Percentiles rank a stretch among this genome's conserved stretches.
phyloP scores from a whole-genome alignment of 2,797 vertebrate genomes.

The Neoniphon sammara region DNA sequence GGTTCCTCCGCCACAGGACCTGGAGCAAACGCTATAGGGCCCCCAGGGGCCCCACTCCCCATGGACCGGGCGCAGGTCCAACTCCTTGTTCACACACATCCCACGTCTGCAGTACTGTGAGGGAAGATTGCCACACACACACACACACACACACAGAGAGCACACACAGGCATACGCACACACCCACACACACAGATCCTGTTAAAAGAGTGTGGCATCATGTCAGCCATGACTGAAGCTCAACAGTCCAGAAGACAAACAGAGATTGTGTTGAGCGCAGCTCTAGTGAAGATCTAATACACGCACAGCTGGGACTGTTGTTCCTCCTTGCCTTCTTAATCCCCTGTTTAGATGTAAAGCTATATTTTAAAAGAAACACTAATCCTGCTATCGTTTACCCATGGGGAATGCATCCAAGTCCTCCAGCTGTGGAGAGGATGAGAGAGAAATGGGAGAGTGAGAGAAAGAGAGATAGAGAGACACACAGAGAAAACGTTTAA shows the following conservation, averaged over 20 bases:
- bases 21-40: slow-evolving; percentile 91
- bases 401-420: slow-evolving; percentile 61
- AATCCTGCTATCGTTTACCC: slow-evolving; percentile 72
- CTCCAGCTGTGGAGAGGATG: slow-evolving; percentile 68
- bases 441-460: slow-evolving; percentile 37
- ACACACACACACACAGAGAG: slow-evolving; percentile 44
- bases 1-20: slow-evolving; percentile 96
- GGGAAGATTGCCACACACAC: slow-evolving; percentile 18
- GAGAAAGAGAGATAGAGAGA: not conserved
- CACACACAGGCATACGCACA: slow-evolving; percentile 37
- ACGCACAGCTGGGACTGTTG: slow-evolving; percentile 51
- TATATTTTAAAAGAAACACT: slow-evolving; percentile 69
- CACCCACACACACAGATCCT: slow-evolving; percentile 33
- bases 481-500: slow-evolving; percentile 18
- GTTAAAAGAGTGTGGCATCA: slow-evolving; percentile 29
- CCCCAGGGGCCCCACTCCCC: slow-evolving; percentile 97
- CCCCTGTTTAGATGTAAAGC: slow-evolving; percentile 65
- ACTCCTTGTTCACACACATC: slow-evolving; percentile 92
- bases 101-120: slow-evolving; percentile 92
- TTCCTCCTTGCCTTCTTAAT: slow-evolving; percentile 58
- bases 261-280: slow-evolving; percentile 28
- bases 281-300: slow-evolving; percentile 44
- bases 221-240: slow-evolving; percentile 11
- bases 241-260: slow-evolving; percentile 49
- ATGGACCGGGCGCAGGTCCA: slow-evolving; percentile 88